Conservation (phyloP, 2,888 invertebrate species). For the Cephus pulcher region DNA sequence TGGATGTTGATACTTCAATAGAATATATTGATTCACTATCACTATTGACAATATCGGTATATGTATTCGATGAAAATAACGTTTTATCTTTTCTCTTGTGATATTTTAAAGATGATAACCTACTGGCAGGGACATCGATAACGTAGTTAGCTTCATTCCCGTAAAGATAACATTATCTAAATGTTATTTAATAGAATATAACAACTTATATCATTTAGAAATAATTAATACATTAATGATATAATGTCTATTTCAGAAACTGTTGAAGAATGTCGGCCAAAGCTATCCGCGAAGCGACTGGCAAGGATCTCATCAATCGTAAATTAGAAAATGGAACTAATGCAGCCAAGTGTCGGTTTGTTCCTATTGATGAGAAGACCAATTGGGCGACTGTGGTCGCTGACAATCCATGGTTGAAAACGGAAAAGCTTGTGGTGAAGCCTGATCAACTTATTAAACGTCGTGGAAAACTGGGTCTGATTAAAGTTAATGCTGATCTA, state of each 20-base stretch:
- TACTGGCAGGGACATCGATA: background rate
- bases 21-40: background rate
- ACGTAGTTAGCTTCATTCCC: background rate
- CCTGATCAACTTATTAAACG: constrained; percentile 99
- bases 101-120: constrained; percentile 4
- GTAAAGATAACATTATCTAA: background rate
- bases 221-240: background rate
- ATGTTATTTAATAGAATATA: background rate
- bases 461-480: constrained; percentile 95
- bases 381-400: constrained; percentile 81
- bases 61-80: background rate
- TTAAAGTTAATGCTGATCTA: constrained; percentile 91
- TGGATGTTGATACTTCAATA: background rate
- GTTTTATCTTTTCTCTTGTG: background rate
- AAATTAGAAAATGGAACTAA: constrained; percentile 77
- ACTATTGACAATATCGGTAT: background rate
- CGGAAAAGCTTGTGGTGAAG: constrained; percentile 94
- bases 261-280: constrained; percentile 87
- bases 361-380: constrained; percentile 81
- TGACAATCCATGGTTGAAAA: constrained; percentile 88
- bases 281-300: constrained; percentile 94
- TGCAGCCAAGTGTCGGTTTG: constrained; percentile 82
- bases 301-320: constrained; percentile 91
- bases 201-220: background rate
- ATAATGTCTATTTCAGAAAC: constrained; percentile 27